Evolutionary conservation across 2,113 vertebrate species (phyloP).

Genomic region (Canis aureus): DNA sequence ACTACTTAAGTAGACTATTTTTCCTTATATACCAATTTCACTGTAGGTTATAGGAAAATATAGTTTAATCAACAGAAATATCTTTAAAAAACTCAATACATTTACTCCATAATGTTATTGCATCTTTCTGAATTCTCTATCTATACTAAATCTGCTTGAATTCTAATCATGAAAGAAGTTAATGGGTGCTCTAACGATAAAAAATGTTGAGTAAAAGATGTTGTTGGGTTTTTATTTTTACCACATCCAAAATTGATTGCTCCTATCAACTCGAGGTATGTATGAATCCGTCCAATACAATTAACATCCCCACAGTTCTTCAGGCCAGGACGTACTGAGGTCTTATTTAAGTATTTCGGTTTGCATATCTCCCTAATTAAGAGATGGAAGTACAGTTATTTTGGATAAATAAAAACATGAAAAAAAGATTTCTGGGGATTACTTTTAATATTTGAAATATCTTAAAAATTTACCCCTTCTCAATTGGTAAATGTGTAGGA

Average conservation of each 20-base stretch:
- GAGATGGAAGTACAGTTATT: conserved; percentile 74
- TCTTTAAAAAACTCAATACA: conserved; percentile 60
- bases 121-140: conserved; percentile 39
- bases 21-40: conserved; percentile 54
- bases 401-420: conserved; percentile 64
- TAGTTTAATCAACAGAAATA: conserved; percentile 44
- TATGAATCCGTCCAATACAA: conserved; percentile 98
- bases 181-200: conserved; percentile 53
- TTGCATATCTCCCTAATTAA: conserved; percentile 92
- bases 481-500: conserved; percentile 37
- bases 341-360: conserved; percentile 98
- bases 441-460: conserved; percentile 58
- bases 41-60: conserved; percentile 39
- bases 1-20: conserved; percentile 15
- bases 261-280: conserved; percentile 97
- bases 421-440: conserved; percentile 61
- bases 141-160: conserved; percentile 49
- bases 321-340: conserved; percentile 96
- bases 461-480: conserved; percentile 39
- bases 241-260: conserved; percentile 99
- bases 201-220: conserved; percentile 66
- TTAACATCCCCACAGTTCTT: conserved; percentile 99
- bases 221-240: conserved; percentile 85
- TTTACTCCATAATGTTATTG: conserved; percentile 33
- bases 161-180: conserved; percentile 59